These are phyloP conservation scores for Rhingia campestris DNA, from an alignment of 2,888 invertebrate genomes.

Conservation along the genomic window DNA sequence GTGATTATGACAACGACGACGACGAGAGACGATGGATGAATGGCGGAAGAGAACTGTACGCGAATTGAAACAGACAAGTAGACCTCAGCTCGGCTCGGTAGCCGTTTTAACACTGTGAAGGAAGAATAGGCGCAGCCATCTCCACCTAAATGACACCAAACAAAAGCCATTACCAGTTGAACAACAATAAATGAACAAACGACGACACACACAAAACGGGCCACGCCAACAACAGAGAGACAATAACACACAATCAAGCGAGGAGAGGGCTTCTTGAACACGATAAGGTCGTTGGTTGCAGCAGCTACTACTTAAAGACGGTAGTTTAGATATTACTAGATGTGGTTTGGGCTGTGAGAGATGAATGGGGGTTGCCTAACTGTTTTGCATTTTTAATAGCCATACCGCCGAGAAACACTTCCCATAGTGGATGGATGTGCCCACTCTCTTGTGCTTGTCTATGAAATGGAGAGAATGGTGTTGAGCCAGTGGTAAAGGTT, in stretches of 20 bases:
- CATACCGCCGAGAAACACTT: conserved; percentile 56
- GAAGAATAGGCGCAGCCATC: conserved; percentile 63
- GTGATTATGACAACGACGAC: conserved; percentile 56
- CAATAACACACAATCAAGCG: conserved; percentile 61
- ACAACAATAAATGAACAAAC: conserved; percentile 51
- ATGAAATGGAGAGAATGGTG: conserved; percentile 28
- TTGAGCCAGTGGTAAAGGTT: conserved; percentile 49
- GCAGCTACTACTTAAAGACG: conserved; percentile 15
- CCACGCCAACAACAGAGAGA: conserved; percentile 31
- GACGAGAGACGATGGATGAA: neutral
- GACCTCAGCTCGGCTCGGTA: conserved; percentile 65
- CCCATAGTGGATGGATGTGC: conserved; percentile 34
- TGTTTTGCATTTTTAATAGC: conserved; percentile 73
- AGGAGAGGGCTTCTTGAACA: conserved; percentile 67
- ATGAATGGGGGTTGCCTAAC: conserved; percentile 71
- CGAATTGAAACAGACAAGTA: conserved; percentile 45
- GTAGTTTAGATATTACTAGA: conserved; percentile 52
- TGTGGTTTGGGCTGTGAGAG: conserved; percentile 59
- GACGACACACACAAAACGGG: conserved; percentile 53
- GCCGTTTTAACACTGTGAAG: conserved; percentile 62
- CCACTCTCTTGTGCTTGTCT: neutral
- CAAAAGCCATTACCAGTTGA: conserved; percentile 63
- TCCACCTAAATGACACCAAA: conserved; percentile 68
- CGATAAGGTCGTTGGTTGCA: conserved; percentile 55
- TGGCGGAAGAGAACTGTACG: conserved; percentile 58